Conservation (phyloP, 2,113 vertebrate genomes). For the Bothrops jararaca region DNA sequence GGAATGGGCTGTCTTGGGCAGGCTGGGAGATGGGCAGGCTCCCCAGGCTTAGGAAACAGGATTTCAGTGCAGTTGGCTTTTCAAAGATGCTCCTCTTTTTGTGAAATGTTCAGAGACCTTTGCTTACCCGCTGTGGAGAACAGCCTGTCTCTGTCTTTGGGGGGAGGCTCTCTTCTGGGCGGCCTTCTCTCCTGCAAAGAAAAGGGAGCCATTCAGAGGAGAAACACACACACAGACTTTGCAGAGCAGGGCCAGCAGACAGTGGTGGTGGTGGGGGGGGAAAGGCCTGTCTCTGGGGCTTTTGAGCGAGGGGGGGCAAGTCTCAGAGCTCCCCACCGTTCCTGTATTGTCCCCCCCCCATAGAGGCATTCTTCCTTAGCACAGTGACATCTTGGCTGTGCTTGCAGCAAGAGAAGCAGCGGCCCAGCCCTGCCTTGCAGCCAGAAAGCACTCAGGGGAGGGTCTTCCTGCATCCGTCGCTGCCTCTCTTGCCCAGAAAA, state of each 20-base stretch:
- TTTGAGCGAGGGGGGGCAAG: background rate
- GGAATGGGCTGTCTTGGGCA: background rate
- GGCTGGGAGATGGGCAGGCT: background rate
- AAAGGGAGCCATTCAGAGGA: background rate
- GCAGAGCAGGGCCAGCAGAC: background rate
- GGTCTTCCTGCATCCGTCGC: background rate
- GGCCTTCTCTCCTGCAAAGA: background rate
- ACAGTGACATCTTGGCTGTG: background rate
- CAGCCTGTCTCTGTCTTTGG: background rate
- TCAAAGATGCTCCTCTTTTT: background rate
- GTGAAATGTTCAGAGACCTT: background rate
- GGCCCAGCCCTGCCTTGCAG: conserved; percentile 31
- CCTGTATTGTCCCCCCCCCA: fast-evolving
- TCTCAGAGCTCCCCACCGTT: fast-evolving
- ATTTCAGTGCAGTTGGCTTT: background rate
- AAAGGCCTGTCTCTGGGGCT: background rate
- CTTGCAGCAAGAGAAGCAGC: conserved; percentile 27
- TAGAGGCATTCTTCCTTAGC: background rate
- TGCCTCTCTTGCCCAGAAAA: conserved; percentile 8
- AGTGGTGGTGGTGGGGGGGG: no score
- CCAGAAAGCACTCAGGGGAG: conserved; percentile 41
- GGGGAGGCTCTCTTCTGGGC: background rate
- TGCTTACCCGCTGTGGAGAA: background rate
- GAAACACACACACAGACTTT: background rate
- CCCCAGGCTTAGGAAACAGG: background rate